Base-by-base conservation (phyloP, 2,888 invertebrate genomes). In the Herminia tarsipennalis region DNA sequence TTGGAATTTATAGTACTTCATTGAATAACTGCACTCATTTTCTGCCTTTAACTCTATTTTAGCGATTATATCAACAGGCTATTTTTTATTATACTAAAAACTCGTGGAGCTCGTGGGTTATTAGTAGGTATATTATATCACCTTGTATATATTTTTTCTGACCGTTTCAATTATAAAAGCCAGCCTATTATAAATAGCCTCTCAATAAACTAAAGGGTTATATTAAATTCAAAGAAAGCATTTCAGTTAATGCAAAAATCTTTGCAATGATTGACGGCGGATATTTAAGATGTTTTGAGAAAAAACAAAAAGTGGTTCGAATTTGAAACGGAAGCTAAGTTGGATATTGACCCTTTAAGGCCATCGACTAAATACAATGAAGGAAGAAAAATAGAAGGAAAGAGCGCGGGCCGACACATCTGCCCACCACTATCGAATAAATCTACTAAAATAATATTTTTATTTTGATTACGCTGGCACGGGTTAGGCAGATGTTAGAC, bases 381-480 rank as follows among this genome's bases (percentile, higher is more conserved):
- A 77, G 76, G 77, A 86, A 85, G 81, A 86, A 89, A 89, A 88
- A 88, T 83, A 87, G 79, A 84, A 81, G 78, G 56, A 61, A 65
- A 68, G 74, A 78, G 62, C 77, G 74, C 78, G 46, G 46, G 76
- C 81, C 81, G 70, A 76, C 77, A 81, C 90, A 91, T 91, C 90
- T 91, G 90, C 88, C 81, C 80, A 69, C 70, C 81, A 83, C 86
- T 88, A 90, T 91, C 90, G 75, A 85, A 90, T 88, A 89, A 90
- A 91, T 91, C 89, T 88, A 88, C 85, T 81, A 82, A 88, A 89
- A 89, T 90, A 85, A 87, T 90, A 90, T 90, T 91, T 89, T 91
- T 88, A 89, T 91, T 89, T 88, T 89, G 88, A 89, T 88, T 89
- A 86, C 83, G 85, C 75, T 63, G 78, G 81, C 83, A 75, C 81